Conservation (phyloP, 2,888 invertebrate species). For the Thecophora atra region DNA sequence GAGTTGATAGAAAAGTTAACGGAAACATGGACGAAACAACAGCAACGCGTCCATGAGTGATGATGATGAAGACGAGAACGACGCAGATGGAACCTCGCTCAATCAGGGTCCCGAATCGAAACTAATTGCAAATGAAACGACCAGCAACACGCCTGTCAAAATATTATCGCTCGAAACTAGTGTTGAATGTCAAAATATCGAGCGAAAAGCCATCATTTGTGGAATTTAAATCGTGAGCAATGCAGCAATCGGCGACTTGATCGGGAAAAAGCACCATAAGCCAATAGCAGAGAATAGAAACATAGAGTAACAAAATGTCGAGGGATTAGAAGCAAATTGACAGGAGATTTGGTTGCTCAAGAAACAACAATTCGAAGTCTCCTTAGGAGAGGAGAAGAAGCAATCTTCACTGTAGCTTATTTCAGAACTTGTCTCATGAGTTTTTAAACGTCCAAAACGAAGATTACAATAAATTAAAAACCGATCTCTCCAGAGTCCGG, state of each 20-base stretch:
- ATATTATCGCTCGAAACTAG: slow-evolving; percentile 16
- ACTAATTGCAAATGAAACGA: slow-evolving; percentile 19
- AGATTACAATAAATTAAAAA: slow-evolving; percentile 15
- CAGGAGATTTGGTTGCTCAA: not conserved
- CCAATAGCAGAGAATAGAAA: not conserved
- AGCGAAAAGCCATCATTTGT: slow-evolving; percentile 17
- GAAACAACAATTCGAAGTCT: not conserved
- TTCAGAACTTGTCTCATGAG: slow-evolving; percentile 6
- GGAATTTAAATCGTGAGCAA: slow-evolving; percentile 8
- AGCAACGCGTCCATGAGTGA: not conserved
- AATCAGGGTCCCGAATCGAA: slow-evolving; percentile 8
- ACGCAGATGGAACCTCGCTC: too few species aligned
- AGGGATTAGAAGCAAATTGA: not conserved
- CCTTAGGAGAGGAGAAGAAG: not conserved
- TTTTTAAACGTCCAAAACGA: slow-evolving; percentile 8
- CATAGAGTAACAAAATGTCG: not conserved
- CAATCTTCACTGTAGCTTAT: not conserved
- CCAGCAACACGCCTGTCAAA: slow-evolving; percentile 10
- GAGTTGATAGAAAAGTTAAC: too few species aligned
- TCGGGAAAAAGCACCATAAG: not conserved
- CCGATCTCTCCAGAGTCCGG: not conserved
- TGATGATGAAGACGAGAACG: not conserved
- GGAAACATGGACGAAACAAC: not conserved
- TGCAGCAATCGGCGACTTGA: not conserved
- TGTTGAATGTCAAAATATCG: slow-evolving; percentile 34